phyloP scores from a whole-genome alignment of 2,797 vertebrate species.

The Macroramphosus scolopax region DNA sequence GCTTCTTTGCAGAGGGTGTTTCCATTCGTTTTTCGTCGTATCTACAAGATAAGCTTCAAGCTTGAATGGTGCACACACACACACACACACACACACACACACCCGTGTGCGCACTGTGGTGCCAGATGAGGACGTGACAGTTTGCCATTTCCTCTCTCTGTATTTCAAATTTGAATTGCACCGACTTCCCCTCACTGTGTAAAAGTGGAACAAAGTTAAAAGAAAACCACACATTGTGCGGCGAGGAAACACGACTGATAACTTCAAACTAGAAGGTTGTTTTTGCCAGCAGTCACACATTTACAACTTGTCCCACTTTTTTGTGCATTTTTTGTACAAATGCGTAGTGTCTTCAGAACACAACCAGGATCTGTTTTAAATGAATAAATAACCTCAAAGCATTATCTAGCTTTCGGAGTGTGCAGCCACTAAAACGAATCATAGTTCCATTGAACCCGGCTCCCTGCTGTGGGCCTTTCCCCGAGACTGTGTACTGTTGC shows the following conservation, averaged over 20 bases:
- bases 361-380: constrained; percentile 6
- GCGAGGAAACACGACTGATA: constrained; percentile 23
- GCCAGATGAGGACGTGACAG: constrained; percentile 64
- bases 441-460: constrained; percentile 22
- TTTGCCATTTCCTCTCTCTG: constrained; percentile 62
- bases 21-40: constrained; percentile 54
- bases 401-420: constrained; percentile 35
- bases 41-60: constrained; percentile 56
- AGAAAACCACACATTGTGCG: constrained; percentile 46
- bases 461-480: constrained; percentile 24
- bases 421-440: no score
- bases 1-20: constrained; percentile 45
- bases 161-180: constrained; percentile 69
- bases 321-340: no score
- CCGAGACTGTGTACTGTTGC: constrained; percentile 37
- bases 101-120: constrained; percentile 33
- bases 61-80: constrained; percentile 20
- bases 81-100: constrained; percentile 7
- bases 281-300: constrained; percentile 12
- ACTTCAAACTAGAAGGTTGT: constrained; percentile 7
- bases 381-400: not conserved
- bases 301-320: constrained; percentile 3
- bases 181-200: constrained; percentile 62
- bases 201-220: constrained; percentile 54
- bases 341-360: no score